Conservation (phyloP, 2,113 vertebrate genomes). For the Acanthisitta chloris region DNA sequence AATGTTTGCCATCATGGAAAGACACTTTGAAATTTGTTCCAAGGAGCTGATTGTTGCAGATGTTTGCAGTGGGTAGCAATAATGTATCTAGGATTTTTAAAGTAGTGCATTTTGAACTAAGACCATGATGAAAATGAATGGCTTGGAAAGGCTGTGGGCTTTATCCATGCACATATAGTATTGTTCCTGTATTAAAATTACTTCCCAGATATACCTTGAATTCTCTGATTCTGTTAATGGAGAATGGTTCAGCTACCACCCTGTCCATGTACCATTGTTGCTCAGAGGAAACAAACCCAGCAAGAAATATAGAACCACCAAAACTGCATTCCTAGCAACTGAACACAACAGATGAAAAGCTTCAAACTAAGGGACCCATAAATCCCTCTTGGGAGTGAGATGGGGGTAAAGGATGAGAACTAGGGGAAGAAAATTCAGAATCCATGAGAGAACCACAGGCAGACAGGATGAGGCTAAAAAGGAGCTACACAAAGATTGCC, state of each 20-base stretch:
- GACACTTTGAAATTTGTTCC: neutral
- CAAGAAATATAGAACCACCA: neutral
- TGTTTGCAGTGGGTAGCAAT: neutral
- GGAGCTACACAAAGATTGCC: neutral
- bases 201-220: neutral
- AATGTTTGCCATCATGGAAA: slow-evolving; percentile 16
- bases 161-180: neutral
- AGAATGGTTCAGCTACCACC: neutral
- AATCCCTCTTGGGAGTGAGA: neutral
- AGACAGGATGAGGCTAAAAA: neutral
- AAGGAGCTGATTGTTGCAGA: neutral
- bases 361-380: neutral
- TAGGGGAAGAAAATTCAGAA: neutral
- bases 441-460: neutral
- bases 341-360: neutral
- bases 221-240: neutral
- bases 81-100: neutral
- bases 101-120: neutral
- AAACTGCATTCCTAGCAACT: neutral
- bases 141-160: neutral
- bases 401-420: too few relatives aligned
- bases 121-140: neutral
- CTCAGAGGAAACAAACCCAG: neutral
- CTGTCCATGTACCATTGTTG: accelerated
- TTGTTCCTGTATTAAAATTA: neutral